Percentiles rank a stretch among this genome's conserved stretches.
These are phyloP conservation scores for Dolichomitus sp. DNA, from an alignment of 2,888 invertebrate genomes.

Conservation along the genomic window DNA sequence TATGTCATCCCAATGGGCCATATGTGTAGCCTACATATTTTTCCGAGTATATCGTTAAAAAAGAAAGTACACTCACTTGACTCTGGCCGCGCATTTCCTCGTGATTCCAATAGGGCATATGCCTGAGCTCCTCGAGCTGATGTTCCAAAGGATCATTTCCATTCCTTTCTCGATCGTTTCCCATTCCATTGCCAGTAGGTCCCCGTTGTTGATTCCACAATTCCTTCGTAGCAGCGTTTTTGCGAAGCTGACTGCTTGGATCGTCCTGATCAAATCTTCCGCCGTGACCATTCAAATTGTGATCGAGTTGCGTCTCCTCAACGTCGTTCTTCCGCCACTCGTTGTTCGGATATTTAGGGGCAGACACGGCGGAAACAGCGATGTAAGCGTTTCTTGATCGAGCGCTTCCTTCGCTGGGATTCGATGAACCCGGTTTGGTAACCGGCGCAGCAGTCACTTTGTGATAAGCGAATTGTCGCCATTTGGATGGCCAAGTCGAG, in stretches of 20 bases:
- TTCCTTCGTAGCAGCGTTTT: conserved; percentile 67
- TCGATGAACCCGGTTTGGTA: conserved; percentile 75
- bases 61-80: conserved; percentile 63
- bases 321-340: conserved; percentile 82
- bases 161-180: conserved; percentile 57
- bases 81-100: conserved; percentile 42
- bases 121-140: conserved; percentile 80
- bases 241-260: conserved; percentile 74
- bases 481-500: conserved; percentile 79
- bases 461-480: conserved; percentile 84
- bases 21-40: background rate
- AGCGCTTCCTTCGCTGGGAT: conserved; percentile 69
- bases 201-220: conserved; percentile 76
- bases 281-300: conserved; percentile 47
- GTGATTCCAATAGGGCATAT: conserved; percentile 57
- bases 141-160: conserved; percentile 78
- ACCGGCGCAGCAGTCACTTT: conserved; percentile 79
- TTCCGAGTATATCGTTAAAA: background rate
- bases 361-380: conserved; percentile 81
- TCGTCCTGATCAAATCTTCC: conserved; percentile 73
- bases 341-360: conserved; percentile 77
- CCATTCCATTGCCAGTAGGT: conserved; percentile 57
- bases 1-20: background rate
- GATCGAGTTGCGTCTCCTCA: conserved; percentile 73
- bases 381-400: conserved; percentile 80